Evolutionary conservation across 2,113 vertebrate species (phyloP).

Genomic region (Phyllopteryx taeniolatus): DNA sequence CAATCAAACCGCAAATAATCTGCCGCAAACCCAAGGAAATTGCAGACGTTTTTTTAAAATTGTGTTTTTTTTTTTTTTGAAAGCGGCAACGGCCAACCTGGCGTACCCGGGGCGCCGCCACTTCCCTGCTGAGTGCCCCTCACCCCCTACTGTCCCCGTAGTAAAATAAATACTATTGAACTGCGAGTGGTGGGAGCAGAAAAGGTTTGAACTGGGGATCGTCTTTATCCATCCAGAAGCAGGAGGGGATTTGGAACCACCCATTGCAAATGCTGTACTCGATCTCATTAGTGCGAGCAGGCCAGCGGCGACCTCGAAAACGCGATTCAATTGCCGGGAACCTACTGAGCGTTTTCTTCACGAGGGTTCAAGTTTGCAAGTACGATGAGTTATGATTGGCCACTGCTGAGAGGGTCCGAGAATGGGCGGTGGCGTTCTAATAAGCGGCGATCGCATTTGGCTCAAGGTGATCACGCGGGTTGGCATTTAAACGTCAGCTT

Average conservation of each 20-base stretch:
- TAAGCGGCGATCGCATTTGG: neutral
- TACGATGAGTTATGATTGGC: neutral
- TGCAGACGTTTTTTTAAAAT: neutral
- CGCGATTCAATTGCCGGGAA: constrained; percentile 38
- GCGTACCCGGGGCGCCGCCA: neutral
- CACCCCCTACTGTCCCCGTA: neutral
- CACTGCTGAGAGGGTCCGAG: neutral
- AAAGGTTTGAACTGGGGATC: constrained; percentile 27
- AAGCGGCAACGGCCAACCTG: neutral
- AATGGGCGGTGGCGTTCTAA: neutral
- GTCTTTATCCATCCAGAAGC: constrained; percentile 12
- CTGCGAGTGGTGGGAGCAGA: neutral
- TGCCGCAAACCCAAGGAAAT: constrained; percentile 6
- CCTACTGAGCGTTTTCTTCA: constrained; percentile 2
- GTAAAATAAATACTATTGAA: constrained; percentile 32
- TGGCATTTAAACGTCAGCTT: neutral
- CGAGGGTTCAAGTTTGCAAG: neutral
- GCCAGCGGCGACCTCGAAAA: constrained; percentile 36
- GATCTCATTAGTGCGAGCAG: constrained; percentile 36
- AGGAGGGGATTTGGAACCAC: constrained; percentile 12
- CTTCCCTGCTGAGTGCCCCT: neutral
- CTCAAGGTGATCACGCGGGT: neutral
- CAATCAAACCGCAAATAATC: constrained; percentile 11
- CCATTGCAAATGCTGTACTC: constrained; percentile 40
- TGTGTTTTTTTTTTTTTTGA: constrained; percentile 17